Evolutionary conservation across 1,140 invertebrate genomes (phyloP).

Genomic region (Lepidurus packardi): DNA sequence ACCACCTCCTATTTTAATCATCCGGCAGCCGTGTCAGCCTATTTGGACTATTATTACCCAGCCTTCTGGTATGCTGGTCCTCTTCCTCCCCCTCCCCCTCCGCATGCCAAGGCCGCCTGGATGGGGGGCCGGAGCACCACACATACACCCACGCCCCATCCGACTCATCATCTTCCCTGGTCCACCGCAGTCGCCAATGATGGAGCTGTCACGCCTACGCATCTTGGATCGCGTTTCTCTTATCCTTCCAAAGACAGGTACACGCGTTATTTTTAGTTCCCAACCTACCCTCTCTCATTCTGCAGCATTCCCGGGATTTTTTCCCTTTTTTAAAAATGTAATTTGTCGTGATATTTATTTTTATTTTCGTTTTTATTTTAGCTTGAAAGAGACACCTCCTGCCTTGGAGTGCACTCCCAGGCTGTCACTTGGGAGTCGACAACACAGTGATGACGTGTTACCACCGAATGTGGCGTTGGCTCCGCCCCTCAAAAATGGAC

Average conservation of each 20-base stretch:
- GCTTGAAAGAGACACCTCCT: slow-evolving; percentile 18
- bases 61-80: background rate
- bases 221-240: background rate
- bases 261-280: background rate
- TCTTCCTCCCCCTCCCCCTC: background rate
- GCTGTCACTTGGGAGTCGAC: background rate
- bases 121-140: background rate
- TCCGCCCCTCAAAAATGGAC: background rate
- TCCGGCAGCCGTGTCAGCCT: slow-evolving; percentile 2
- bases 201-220: background rate
- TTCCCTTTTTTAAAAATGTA: background rate
- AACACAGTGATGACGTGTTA: background rate
- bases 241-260: slow-evolving; percentile 15
- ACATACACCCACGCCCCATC: slow-evolving; percentile 16
- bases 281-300: background rate
- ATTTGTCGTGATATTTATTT: background rate
- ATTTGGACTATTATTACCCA: slow-evolving; percentile 13
- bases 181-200: background rate
- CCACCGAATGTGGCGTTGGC: slow-evolving; percentile 16
- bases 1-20: background rate
- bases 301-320: background rate
- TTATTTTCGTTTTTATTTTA: background rate
- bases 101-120: background rate
- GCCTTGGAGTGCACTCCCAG: background rate
- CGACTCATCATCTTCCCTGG: slow-evolving; percentile 2